These are phyloP conservation scores for Pipistrellus pygmaeus DNA, from an alignment of 2,797 vertebrate species.

Conservation along the genomic window DNA sequence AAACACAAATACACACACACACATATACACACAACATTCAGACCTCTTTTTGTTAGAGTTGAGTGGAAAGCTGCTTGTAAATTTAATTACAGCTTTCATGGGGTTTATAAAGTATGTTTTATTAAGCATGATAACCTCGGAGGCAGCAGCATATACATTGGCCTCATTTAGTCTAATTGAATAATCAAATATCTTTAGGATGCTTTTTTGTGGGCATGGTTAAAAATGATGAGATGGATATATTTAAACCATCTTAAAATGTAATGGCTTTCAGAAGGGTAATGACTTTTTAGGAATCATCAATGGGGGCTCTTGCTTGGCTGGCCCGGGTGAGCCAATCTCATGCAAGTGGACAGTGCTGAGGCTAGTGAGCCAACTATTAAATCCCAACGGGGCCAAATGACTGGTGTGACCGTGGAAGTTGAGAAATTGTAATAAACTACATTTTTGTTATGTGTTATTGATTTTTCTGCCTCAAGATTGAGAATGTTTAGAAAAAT, in stretches of 20 bases:
- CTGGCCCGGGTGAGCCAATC: neutral
- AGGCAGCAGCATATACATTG: conserved; percentile 55
- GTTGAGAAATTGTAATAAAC: neutral
- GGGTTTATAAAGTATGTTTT: conserved; percentile 85
- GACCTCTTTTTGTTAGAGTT: conserved; percentile 87
- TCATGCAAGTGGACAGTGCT: neutral
- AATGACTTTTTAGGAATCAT: conserved; percentile 79
- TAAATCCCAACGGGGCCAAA: neutral
- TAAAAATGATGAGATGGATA: conserved; percentile 81
- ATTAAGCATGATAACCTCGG: conserved; percentile 83
- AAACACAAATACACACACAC: neutral
- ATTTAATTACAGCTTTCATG: conserved; percentile 84
- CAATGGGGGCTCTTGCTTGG: neutral
- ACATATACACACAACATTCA: neutral
- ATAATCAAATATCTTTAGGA: conserved; percentile 82
- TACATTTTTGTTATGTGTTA: neutral
- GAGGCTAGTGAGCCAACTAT: neutral
- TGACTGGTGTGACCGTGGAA: neutral
- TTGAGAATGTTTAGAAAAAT: conserved; percentile 13
- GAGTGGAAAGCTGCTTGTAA: conserved; percentile 80
- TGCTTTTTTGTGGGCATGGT: conserved; percentile 82
- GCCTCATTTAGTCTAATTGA: conserved; percentile 78
- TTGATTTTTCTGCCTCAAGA: neutral
- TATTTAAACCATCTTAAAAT: conserved; percentile 51
- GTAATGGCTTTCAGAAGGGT: conserved; percentile 76